Percentiles rank a stretch among this genome's conserved stretches.
Evolutionary conservation across 1,140 invertebrate genomes (phyloP).

Genomic region (Harpegnathos saltator): DNA sequence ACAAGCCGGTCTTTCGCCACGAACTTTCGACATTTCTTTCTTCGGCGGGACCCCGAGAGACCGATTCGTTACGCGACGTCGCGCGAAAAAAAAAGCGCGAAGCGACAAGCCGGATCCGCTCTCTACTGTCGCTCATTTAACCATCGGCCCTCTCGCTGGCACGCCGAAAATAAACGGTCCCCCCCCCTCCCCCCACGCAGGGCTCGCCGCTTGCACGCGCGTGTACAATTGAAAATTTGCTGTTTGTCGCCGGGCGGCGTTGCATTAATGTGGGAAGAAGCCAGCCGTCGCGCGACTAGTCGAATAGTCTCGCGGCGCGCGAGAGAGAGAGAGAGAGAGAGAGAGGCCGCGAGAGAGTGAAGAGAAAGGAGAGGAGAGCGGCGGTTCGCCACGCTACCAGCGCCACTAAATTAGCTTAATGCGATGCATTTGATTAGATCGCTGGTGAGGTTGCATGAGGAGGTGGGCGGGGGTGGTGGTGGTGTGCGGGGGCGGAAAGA

Average conservation of each 20-base stretch:
- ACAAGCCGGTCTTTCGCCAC: background rate
- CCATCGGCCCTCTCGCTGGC: slow-evolving; percentile 26
- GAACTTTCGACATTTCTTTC: background rate
- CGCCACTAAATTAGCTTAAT: slow-evolving; percentile 82
- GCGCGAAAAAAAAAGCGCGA: slow-evolving; percentile 17
- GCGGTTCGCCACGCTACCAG: slow-evolving; percentile 78
- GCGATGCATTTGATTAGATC: slow-evolving; percentile 84
- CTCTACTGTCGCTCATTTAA: slow-evolving; percentile 42
- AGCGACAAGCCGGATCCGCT: slow-evolving; percentile 25
- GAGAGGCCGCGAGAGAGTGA: slow-evolving; percentile 17
- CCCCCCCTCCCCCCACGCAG: too few relatives aligned
- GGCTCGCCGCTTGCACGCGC: slow-evolving; percentile 4
- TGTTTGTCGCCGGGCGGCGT: slow-evolving; percentile 59
- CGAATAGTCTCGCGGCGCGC: too few relatives aligned
- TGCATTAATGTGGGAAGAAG: slow-evolving; percentile 65
- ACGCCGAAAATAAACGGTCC: slow-evolving; percentile 49
- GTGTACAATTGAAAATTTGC: slow-evolving; percentile 71
- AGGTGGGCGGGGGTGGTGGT: slow-evolving; percentile 51
- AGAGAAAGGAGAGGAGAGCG: slow-evolving; percentile 34
- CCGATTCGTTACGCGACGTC: background rate
- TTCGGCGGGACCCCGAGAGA: too few relatives aligned
- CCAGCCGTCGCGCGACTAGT: slow-evolving; percentile 39
- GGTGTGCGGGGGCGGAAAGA: slow-evolving; percentile 52
- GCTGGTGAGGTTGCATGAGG: slow-evolving; percentile 67
- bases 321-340: too few relatives aligned